Base-by-base conservation (phyloP, 2,888 invertebrate genomes). In the Pollenia amentaria region DNA sequence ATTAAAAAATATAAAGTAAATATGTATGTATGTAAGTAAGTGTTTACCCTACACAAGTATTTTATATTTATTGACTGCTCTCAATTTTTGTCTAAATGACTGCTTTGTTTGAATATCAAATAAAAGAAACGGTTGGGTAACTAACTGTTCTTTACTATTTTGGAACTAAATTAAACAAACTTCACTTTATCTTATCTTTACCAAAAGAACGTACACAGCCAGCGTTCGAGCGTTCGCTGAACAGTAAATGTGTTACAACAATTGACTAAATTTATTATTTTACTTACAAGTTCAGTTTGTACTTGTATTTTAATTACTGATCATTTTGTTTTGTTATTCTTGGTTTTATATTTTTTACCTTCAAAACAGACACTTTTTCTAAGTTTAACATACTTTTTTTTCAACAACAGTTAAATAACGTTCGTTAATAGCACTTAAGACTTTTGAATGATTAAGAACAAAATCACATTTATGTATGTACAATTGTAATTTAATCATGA, bases 111-210 rank as follows among this genome's bases (percentile, higher is more conserved):
- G 18, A 60, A 18, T 42, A 8, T 48, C 3, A 14, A 51, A 40
- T 62, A 55, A 29, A 44, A 21, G 38, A 40, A 73, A 29, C n/a
- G 38, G 21, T 60, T 60, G 53, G 40, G 62, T 62, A 64, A 72
- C 62, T 70, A 64, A 46, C 64, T 75, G 60, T 48, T 78, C 16
- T 73, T 79, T 76, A 60, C 3, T 38, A 10, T 84, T 85, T 80
- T 64, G 14, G 70, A 3, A 60, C 16, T 40, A 72, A 77, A 72
- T 57, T 51, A 11, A 77, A 69, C 44, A 29, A 53, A 85, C 64
- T 78, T 62, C 78, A 67, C 57, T 84, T 86, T 87, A 87, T 87
- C 87, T 87, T 87, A 87, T 87, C 87, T 82, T 40, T 7, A 16
- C 1, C 40, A 48, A 78, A 48, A 3, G 38, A 46, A 57, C 48